Percentiles rank a stretch among this genome's conserved stretches.
Conservation (phyloP, 2,797 vertebrate genomes). For the Enteromius viviparus region DNA sequence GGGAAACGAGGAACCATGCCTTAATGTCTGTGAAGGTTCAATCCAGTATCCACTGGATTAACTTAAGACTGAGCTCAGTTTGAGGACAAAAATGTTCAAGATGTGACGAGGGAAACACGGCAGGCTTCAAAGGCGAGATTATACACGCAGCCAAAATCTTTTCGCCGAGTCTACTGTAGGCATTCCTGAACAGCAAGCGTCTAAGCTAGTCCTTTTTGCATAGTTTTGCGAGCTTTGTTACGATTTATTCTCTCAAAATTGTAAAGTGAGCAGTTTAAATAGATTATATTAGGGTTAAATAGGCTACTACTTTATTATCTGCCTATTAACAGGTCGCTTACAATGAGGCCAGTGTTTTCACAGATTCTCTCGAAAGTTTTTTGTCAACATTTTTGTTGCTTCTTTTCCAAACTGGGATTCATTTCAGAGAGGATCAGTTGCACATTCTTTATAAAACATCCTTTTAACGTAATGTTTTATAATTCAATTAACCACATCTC, state of each 20-base stretch:
- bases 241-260: background rate
- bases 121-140: slow-evolving; percentile 59
- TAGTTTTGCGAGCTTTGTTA: slow-evolving; percentile 13
- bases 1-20: slow-evolving; percentile 31
- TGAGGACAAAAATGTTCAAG: slow-evolving; percentile 53
- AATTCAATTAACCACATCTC: background rate
- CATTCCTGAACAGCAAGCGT: slow-evolving; percentile 54
- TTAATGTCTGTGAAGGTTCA: slow-evolving; percentile 48
- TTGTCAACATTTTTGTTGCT: background rate
- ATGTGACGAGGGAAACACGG: slow-evolving; percentile 43
- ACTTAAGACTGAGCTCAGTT: slow-evolving; percentile 51
- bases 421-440: background rate
- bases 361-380: background rate
- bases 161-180: slow-evolving; percentile 51
- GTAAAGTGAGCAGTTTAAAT: slow-evolving; percentile 6
- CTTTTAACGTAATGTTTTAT: slow-evolving; percentile 15
- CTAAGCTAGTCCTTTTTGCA: slow-evolving; percentile 32
- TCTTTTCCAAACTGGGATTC: background rate
- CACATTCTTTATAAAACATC: slow-evolving; percentile 3
- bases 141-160: slow-evolving; percentile 40
- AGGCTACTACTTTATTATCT: background rate
- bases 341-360: background rate
- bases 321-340: background rate
- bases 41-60: slow-evolving; percentile 57
- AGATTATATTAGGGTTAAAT: background rate